A percentile compares a stretch with the other conserved stretches of the same genome.
These are phyloP conservation scores for Phaetusa simplex DNA, from an alignment of 2,113 vertebrate species.

Conservation along the genomic window DNA sequence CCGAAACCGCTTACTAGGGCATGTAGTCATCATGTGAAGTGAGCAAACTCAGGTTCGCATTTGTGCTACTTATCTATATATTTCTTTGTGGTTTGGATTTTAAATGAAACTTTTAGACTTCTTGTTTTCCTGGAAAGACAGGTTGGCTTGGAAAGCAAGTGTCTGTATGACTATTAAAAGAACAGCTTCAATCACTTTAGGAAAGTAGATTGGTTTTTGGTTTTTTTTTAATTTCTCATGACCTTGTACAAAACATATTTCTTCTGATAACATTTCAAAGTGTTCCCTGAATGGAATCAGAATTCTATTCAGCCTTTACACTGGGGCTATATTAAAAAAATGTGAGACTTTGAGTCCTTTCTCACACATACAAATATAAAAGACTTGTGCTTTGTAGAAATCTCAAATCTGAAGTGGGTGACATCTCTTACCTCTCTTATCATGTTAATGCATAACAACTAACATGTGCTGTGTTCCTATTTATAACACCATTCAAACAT, in stretches of 20 bases:
- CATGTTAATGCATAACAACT: background rate
- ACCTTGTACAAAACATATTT: background rate
- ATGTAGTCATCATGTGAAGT: background rate
- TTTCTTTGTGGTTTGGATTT: background rate
- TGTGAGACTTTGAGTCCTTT: background rate
- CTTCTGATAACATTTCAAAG: background rate
- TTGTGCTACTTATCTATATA: background rate
- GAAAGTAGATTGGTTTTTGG: background rate
- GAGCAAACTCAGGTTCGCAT: background rate
- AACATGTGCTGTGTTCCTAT: background rate
- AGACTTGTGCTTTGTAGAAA: background rate
- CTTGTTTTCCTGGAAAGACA: background rate
- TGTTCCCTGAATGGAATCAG: background rate
- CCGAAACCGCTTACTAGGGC: background rate
- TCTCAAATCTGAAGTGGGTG: background rate
- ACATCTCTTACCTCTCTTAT: background rate
- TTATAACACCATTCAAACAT: background rate
- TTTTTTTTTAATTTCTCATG: background rate
- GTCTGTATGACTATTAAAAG: background rate
- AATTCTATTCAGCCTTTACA: background rate
- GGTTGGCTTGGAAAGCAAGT: background rate
- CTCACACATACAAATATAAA: background rate
- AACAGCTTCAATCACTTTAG: background rate
- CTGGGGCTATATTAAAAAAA: background rate
- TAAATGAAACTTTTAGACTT: background rate